Evolutionary conservation across 2,888 invertebrate species (phyloP).

Genomic region (Polietes domitor): DNA sequence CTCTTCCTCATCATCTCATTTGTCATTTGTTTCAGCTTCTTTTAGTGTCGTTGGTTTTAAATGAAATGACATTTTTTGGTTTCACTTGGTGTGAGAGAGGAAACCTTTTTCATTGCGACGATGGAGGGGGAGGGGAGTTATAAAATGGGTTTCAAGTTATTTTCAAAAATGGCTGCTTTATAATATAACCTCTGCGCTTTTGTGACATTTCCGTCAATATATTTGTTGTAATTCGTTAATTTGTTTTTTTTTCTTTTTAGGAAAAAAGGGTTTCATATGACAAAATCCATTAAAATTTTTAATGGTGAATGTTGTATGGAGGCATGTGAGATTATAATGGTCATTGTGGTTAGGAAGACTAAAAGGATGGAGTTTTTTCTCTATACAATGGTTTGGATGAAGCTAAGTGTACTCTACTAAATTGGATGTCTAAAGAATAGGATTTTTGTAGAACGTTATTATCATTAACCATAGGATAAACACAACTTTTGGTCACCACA

Average conservation of each 20-base stretch:
- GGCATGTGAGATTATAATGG: not conserved
- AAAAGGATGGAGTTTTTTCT: too few species aligned
- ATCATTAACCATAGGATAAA: too few species aligned
- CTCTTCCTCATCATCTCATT: not conserved
- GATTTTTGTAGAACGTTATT: too few species aligned
- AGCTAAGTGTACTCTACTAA: too few species aligned
- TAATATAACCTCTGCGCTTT: not conserved
- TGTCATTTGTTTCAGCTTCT: not conserved
- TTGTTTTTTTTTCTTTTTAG: not conserved
- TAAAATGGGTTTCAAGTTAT: slow-evolving; percentile 31
- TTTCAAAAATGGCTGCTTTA: slow-evolving; percentile 59
- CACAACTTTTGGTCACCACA: too few species aligned
- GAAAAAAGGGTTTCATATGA: slow-evolving; percentile 51
- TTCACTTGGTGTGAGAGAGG: slow-evolving; percentile 73
- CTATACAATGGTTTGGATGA: too few species aligned
- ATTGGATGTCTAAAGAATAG: too few species aligned
- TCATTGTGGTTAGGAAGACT: not conserved
- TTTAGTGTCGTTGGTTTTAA: slow-evolving; percentile 48
- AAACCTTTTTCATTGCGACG: not conserved
- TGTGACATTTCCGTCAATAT: slow-evolving; percentile 61
- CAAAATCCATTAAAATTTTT: slow-evolving; percentile 38
- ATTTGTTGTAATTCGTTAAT: slow-evolving; percentile 39
- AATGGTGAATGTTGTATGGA: not conserved
- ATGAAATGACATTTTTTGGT: slow-evolving; percentile 73
- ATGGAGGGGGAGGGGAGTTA: not conserved